Evolutionary conservation across 2,888 invertebrate genomes (phyloP).

Genomic region (Drosophila crucigera): DNA sequence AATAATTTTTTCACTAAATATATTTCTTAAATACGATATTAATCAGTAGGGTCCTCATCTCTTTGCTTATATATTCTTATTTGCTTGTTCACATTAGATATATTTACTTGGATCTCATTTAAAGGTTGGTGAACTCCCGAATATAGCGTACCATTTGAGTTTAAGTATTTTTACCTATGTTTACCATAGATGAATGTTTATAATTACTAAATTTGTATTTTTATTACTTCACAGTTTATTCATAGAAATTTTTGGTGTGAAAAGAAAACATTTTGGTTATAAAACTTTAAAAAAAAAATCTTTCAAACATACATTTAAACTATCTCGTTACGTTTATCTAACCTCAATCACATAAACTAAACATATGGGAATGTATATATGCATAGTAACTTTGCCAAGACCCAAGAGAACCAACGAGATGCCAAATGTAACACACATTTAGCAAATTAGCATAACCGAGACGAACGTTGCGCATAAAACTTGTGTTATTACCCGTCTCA

Average conservation of each 20-base stretch:
- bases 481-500: conserved; percentile 59
- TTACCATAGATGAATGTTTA: conserved; percentile 8
- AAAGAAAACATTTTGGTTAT: conserved; percentile 37
- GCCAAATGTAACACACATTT: conserved; percentile 69
- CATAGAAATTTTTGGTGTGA: conserved; percentile 42
- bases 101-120: not conserved
- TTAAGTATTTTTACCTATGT: not conserved
- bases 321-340: conserved; percentile 48
- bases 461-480: conserved; percentile 62
- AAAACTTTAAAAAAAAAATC: conserved; percentile 1
- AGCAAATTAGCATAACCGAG: conserved; percentile 52
- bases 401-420: conserved; percentile 17
- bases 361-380: not conserved
- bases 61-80: not conserved
- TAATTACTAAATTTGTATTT: conserved; percentile 10
- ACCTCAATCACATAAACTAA: conserved; percentile 22
- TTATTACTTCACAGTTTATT: conserved; percentile 40
- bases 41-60: not conserved
- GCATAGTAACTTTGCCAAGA: conserved; percentile 27
- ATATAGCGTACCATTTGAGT: not conserved
- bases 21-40: not conserved
- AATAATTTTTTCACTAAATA: not conserved
- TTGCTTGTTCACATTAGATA: not conserved
- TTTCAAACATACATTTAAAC: conserved; percentile 11
- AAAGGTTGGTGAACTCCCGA: conserved; percentile 36